These are phyloP conservation scores for Motacilla alba DNA, from an alignment of 2,113 vertebrate species.

Conservation along the genomic window DNA sequence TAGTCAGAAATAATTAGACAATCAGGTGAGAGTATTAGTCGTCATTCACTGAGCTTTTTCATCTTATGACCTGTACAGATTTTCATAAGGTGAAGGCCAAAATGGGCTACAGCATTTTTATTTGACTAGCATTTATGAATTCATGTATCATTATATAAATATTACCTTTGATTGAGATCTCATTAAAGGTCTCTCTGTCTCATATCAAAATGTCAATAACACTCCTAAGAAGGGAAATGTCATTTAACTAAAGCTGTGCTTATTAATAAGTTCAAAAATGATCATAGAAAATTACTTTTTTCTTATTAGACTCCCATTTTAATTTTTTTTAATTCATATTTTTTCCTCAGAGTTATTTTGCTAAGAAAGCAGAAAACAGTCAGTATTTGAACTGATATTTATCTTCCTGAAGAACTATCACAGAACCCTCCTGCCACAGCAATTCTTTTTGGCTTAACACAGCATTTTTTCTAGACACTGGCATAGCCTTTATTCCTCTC, in stretches of 20 bases:
- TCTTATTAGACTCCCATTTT: background rate
- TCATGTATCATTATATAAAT: conserved; percentile 78
- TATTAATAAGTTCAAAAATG: conserved; percentile 53
- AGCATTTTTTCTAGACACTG: background rate
- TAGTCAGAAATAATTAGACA: conserved; percentile 61
- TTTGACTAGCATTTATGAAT: conserved; percentile 86
- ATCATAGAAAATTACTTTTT: conserved; percentile 36
- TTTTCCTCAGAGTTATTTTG: background rate
- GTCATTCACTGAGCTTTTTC: conserved; percentile 60
- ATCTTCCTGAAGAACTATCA: background rate
- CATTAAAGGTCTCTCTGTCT: conserved; percentile 66
- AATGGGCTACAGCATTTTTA: conserved; percentile 72
- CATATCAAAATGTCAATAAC: conserved; percentile 70
- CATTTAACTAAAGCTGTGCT: conserved; percentile 52
- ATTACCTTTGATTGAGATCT: conserved; percentile 74
- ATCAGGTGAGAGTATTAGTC: conserved; percentile 34
- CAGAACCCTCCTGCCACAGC: background rate
- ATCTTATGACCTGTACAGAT: conserved; percentile 51
- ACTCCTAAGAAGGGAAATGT: conserved; percentile 52
- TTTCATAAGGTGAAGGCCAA: conserved; percentile 58
- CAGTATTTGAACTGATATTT: background rate
- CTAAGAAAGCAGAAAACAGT: background rate
- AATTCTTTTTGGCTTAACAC: background rate
- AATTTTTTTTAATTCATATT: background rate
- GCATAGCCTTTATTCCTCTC: background rate